Evolutionary conservation across 2,888 invertebrate genomes (phyloP).

Genomic region (Synergus laeviventris): DNA sequence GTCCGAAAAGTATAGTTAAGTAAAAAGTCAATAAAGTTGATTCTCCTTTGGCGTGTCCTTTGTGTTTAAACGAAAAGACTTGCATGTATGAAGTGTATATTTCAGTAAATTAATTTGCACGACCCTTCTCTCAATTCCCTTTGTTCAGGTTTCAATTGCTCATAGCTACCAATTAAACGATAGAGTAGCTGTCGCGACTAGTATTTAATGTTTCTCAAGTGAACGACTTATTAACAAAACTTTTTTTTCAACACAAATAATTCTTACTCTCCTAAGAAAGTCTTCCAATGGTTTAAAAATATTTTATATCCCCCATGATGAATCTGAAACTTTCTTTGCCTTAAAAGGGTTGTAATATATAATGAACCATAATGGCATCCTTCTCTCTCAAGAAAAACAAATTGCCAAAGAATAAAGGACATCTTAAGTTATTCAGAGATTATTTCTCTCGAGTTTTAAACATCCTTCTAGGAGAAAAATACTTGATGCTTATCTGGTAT

Average conservation of each 20-base stretch:
- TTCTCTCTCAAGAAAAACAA: too few species aligned
- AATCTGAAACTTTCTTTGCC: too few species aligned
- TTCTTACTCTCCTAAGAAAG: background rate
- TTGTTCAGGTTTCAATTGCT: conserved; percentile 12
- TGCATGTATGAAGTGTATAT: background rate
- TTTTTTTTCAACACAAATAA: conserved; percentile 4
- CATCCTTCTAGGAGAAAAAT: background rate
- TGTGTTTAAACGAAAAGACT: background rate
- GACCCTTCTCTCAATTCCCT: background rate
- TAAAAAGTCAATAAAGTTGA: conserved; percentile 1
- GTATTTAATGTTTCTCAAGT: background rate
- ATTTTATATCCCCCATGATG: too few species aligned
- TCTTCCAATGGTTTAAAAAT: too few species aligned
- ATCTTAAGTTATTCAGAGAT: background rate
- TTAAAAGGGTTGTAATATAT: too few species aligned
- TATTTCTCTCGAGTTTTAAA: background rate
- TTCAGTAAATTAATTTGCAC: conserved; percentile 21
- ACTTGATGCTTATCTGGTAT: background rate
- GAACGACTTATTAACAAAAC: too few species aligned
- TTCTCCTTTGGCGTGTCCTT: conserved; percentile 22
- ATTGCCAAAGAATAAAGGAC: too few species aligned
- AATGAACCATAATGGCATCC: too few species aligned
- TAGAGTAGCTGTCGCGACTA: conserved; percentile 13
- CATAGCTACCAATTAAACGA: conserved; percentile 14
- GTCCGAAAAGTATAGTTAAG: background rate